phyloP scores from a whole-genome alignment of 2,797 vertebrate genomes.

The Staurois parvus region DNA sequence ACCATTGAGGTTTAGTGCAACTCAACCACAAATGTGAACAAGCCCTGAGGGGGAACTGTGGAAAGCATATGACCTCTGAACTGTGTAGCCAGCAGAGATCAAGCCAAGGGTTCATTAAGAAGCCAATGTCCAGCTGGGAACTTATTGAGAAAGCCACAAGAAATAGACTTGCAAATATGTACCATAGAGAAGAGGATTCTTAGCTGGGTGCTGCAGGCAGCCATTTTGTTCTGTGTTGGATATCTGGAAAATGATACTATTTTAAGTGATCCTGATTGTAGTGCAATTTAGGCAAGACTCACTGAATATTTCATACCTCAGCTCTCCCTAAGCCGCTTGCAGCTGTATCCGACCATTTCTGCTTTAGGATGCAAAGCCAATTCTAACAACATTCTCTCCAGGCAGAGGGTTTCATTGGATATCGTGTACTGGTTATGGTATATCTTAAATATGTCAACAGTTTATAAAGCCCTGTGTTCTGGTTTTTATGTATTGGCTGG shows the following conservation, averaged over 20 bases:
- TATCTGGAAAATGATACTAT: not conserved
- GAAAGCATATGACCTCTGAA: too few relatives aligned
- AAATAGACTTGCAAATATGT: too few relatives aligned
- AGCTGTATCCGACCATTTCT: not conserved
- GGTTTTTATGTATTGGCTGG: not conserved
- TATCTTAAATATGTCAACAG: not conserved
- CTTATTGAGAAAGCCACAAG: not conserved
- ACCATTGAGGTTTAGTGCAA: too few relatives aligned
- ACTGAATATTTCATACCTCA: not conserved
- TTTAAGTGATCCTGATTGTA: not conserved
- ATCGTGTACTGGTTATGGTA: not conserved
- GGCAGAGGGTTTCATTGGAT: not conserved
- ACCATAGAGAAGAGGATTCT: too few relatives aligned
- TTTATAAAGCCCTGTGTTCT: not conserved
- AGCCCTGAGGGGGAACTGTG: too few relatives aligned
- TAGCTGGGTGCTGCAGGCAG: not conserved
- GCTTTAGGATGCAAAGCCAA: not conserved
- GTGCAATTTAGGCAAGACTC: not conserved
- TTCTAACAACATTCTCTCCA: not conserved
- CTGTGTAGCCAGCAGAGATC: too few relatives aligned
- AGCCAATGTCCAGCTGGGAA: not conserved
- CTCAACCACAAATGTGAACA: too few relatives aligned
- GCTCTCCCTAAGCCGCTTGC: not conserved
- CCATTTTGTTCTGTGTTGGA: not conserved
- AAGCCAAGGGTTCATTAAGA: too few relatives aligned